Percentiles rank a stretch among this genome's conserved stretches.
These are phyloP conservation scores for Encarsia formosa DNA, from an alignment of 2,888 invertebrate genomes.

Conservation along the genomic window DNA sequence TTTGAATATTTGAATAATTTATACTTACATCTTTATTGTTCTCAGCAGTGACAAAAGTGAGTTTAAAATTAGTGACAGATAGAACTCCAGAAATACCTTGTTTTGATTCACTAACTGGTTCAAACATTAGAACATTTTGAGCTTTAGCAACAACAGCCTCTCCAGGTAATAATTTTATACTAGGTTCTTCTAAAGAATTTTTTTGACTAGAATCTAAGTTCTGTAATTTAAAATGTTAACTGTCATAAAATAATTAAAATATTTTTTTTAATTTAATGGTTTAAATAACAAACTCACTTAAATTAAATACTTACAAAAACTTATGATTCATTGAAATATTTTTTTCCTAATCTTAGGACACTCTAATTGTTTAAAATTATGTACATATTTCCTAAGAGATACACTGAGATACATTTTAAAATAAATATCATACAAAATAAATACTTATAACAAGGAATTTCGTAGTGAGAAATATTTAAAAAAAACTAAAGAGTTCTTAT, in stretches of 20 bases:
- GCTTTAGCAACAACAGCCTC: slow-evolving; percentile 80
- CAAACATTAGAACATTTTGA: slow-evolving; percentile 76
- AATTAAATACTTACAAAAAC: too few relatives aligned
- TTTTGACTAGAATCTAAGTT: slow-evolving; percentile 42
- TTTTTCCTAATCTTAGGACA: too few relatives aligned
- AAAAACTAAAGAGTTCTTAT: too few relatives aligned
- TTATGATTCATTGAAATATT: too few relatives aligned
- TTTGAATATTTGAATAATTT: background rate
- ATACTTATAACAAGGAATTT: too few relatives aligned
- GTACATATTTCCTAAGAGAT: too few relatives aligned
- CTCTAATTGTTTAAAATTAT: too few relatives aligned
- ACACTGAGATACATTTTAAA: too few relatives aligned
- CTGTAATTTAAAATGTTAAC: slow-evolving; percentile 30
- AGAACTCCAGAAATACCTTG: slow-evolving; percentile 78
- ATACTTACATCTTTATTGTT: slow-evolving; percentile 55
- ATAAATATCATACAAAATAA: too few relatives aligned
- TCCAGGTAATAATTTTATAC: slow-evolving; percentile 56
- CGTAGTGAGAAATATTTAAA: too few relatives aligned
- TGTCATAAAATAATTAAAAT: too few relatives aligned
- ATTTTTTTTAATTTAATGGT: background rate
- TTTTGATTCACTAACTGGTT: slow-evolving; percentile 75
- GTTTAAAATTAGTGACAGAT: slow-evolving; percentile 88
- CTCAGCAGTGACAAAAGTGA: slow-evolving; percentile 77
- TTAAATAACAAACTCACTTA: too few relatives aligned
- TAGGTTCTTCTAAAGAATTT: slow-evolving; percentile 43